phyloP scores from a whole-genome alignment of 2,113 vertebrate species.

The Anguilla rostrata region DNA sequence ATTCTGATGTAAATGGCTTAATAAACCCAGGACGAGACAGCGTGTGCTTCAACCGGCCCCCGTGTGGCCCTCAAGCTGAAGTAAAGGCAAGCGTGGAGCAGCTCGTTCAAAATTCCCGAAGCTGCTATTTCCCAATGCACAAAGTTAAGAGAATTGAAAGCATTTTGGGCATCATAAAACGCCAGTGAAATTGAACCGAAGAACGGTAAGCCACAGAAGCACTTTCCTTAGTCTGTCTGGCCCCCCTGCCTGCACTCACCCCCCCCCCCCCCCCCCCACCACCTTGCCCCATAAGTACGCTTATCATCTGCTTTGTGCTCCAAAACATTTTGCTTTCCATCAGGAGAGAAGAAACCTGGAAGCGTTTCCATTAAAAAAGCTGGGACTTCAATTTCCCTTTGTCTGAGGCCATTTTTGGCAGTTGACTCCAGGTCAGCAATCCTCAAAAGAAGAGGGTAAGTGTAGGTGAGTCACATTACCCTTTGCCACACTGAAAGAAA shows the following conservation, averaged over 20 bases:
- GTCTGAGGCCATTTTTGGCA: background rate
- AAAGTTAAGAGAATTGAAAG: background rate
- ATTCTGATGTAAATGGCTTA: background rate
- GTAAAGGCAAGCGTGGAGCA: background rate
- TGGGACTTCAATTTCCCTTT: background rate
- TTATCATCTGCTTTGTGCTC: background rate
- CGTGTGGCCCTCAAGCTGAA: too few relatives aligned
- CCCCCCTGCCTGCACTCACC: background rate
- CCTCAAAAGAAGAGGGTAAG: background rate
- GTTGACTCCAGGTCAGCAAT: background rate
- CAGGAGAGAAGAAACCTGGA: background rate
- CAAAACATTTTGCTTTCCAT: constrained; percentile 6
- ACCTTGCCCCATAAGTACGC: background rate
- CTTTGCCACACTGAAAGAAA: background rate
- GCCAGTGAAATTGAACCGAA: background rate
- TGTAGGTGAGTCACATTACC: background rate
- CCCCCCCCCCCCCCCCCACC: too few relatives aligned
- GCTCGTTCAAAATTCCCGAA: background rate
- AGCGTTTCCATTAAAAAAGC: constrained; percentile 8
- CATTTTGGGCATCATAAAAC: background rate
- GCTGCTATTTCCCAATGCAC: background rate
- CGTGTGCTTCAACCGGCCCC: background rate
- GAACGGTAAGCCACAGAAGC: background rate
- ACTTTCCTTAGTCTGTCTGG: background rate
- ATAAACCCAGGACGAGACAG: background rate